phyloP scores from a whole-genome alignment of 2,113 vertebrate genomes.

The Brevimyrus niger region DNA sequence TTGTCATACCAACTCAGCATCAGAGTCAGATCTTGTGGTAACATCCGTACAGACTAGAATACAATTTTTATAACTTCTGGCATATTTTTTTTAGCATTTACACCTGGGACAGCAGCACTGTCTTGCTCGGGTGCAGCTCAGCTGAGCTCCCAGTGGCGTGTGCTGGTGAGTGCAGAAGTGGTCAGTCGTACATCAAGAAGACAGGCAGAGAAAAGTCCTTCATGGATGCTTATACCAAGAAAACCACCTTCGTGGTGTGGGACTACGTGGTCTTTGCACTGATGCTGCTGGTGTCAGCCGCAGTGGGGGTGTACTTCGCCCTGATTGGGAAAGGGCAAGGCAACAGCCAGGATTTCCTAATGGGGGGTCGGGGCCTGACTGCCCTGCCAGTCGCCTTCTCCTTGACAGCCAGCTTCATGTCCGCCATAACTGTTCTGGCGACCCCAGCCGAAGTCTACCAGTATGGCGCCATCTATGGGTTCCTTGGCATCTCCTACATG shows the following conservation, averaged over 20 bases:
- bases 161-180: neutral
- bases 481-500: slow-evolving; percentile 66
- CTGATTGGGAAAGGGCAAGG: slow-evolving; percentile 59
- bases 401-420: slow-evolving; percentile 93
- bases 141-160: neutral
- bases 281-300: slow-evolving; percentile 78
- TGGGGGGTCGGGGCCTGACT: slow-evolving; percentile 72
- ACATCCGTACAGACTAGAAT: neutral
- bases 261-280: slow-evolving; percentile 85
- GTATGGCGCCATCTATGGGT: slow-evolving; percentile 66
- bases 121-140: too few species aligned
- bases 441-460: slow-evolving; percentile 82
- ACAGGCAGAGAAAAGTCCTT: neutral
- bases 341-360: slow-evolving; percentile 73
- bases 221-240: slow-evolving; percentile 31
- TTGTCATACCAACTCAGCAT: neutral
- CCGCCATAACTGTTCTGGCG: slow-evolving; percentile 82
- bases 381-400: slow-evolving; percentile 81
- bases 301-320: slow-evolving; percentile 79
- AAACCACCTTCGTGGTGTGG: slow-evolving; percentile 58
- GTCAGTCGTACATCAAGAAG: too few species aligned
- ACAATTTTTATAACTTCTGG: neutral
- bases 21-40: neutral
- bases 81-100: neutral
- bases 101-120: neutral